Evolutionary conservation across 2,113 vertebrate species (phyloP).

Genomic region (Gyps fulvus): DNA sequence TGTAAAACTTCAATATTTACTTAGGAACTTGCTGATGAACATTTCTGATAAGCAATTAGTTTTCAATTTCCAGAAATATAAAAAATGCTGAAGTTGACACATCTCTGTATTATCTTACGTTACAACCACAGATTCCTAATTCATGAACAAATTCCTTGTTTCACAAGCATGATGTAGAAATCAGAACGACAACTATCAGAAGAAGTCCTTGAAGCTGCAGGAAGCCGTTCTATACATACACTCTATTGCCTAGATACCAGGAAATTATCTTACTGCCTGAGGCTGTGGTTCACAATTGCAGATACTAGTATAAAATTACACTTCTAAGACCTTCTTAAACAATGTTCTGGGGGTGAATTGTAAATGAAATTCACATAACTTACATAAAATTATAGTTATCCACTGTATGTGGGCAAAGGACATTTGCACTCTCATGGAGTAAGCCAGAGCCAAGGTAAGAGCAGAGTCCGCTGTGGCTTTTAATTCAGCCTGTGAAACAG

Average conservation of each 20-base stretch:
- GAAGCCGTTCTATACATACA: conserved; percentile 20
- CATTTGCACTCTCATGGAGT: background rate
- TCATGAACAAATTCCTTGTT: background rate
- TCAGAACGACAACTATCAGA: background rate
- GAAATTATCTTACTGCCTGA: conserved; percentile 29
- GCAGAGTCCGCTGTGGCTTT: background rate
- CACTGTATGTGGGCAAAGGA: background rate
- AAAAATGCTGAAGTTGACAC: conserved; percentile 1
- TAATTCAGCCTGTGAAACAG: background rate
- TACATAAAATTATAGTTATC: background rate
- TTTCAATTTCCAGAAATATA: conserved; percentile 12
- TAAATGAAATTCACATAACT: background rate
- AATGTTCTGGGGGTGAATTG: background rate
- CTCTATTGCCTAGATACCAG: conserved; percentile 30
- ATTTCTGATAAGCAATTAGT: conserved; percentile 42
- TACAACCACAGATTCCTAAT: background rate
- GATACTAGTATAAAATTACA: background rate
- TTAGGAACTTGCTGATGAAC: conserved; percentile 13
- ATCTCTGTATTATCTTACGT: background rate
- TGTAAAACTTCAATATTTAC: conserved; percentile 19
- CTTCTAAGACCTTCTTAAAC: conserved; percentile 32
- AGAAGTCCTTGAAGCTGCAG: conserved; percentile 9
- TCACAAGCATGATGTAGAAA: background rate
- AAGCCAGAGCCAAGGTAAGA: background rate
- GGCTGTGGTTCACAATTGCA: conserved; percentile 19